Conservation (phyloP, 1,140 invertebrate species). For the Heliconius himera region DNA sequence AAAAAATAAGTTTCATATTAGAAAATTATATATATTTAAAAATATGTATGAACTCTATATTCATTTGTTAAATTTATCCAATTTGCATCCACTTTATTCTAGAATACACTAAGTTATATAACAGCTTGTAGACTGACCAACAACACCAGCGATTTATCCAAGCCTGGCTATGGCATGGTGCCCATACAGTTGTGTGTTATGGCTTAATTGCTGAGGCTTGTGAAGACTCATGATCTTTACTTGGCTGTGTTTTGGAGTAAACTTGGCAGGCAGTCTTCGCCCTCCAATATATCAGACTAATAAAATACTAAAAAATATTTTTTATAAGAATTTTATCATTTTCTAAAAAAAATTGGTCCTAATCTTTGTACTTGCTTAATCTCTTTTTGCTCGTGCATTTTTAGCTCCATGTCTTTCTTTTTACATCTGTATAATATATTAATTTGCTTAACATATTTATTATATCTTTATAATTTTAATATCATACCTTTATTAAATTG, state of each 20-base stretch:
- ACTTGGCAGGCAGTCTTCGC: constrained; percentile 17
- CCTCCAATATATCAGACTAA: background rate
- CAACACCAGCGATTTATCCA: background rate
- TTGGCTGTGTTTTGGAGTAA: constrained; percentile 22
- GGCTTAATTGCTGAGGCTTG: constrained; percentile 52
- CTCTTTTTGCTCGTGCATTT: background rate
- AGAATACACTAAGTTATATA: background rate
- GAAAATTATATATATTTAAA: background rate
- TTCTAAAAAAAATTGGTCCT: background rate
- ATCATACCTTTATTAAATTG: background rate
- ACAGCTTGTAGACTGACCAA: constrained; percentile 7
- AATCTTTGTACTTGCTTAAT: background rate
- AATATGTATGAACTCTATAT: too few species aligned
- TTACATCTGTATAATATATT: background rate
- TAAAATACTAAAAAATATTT: background rate
- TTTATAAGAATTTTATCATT: background rate
- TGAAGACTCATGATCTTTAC: constrained; percentile 26
- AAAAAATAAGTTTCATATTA: too few species aligned
- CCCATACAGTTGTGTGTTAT: constrained; percentile 55
- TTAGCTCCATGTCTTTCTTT: background rate
- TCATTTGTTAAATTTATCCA: background rate
- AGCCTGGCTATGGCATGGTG: constrained; percentile 55
- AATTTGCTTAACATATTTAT: background rate
- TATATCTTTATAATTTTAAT: background rate
- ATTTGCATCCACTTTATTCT: background rate